Conservation (phyloP, 2,797 vertebrate species). For the Crotalus adamanteus region DNA sequence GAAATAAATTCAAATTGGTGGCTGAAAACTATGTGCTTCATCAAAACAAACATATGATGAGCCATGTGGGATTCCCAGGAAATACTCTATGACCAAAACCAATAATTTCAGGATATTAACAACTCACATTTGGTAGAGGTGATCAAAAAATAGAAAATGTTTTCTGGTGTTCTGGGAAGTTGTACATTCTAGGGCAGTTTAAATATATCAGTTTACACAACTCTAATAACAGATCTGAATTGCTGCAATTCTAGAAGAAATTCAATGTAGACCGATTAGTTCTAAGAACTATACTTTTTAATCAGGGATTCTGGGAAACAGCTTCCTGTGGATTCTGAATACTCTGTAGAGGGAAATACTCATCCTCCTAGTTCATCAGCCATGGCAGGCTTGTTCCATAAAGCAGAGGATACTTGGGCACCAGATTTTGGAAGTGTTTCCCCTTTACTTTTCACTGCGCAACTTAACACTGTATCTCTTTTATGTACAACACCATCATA, state of each 20-base stretch:
- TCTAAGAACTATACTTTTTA: background rate
- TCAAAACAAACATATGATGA: background rate
- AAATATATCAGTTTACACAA: slow-evolving; percentile 12
- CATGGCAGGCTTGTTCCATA: slow-evolving; percentile 58
- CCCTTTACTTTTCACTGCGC: slow-evolving; percentile 41
- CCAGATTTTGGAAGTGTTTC: slow-evolving; percentile 38
- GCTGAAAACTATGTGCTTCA: slow-evolving; percentile 38
- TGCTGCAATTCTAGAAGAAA: slow-evolving; percentile 16
- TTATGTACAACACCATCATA: background rate
- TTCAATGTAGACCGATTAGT: background rate
- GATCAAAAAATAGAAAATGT: slow-evolving; percentile 5
- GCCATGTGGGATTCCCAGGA: slow-evolving; percentile 29
- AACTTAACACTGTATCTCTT: slow-evolving; percentile 32
- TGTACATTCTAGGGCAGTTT: slow-evolving; percentile 13
- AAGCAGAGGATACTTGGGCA: slow-evolving; percentile 38
- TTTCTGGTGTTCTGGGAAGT: slow-evolving; percentile 19
- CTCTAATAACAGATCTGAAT: slow-evolving; percentile 42
- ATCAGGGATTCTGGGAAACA: background rate
- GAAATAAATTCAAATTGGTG: slow-evolving; percentile 35
- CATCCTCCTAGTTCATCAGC: slow-evolving; percentile 31
- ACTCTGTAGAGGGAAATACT: slow-evolving; percentile 1
- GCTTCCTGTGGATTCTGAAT: background rate
- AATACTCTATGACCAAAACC: slow-evolving; percentile 13
- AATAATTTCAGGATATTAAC: background rate
- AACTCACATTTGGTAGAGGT: background rate